Evolutionary conservation across 2,797 vertebrate genomes (phyloP).

Genomic region (Gambusia yucatana): DNA sequence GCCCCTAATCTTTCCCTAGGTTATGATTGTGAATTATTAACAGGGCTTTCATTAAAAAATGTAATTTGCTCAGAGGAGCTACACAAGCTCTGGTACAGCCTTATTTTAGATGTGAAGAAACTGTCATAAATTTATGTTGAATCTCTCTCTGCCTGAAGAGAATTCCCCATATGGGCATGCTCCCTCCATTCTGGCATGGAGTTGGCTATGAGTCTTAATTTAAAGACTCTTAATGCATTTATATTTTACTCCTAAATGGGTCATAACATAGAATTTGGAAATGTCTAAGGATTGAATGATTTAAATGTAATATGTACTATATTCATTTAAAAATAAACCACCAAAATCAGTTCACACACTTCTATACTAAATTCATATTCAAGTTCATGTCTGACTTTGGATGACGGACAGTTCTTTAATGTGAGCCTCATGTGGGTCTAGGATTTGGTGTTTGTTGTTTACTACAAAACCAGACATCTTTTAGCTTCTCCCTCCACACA

Average conservation of each 20-base stretch:
- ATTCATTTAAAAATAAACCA: conserved; percentile 4
- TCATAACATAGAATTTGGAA: conserved; percentile 3
- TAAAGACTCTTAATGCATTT: conserved; percentile 24
- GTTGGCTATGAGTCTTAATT: conserved; percentile 50
- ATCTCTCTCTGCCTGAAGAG: conserved; percentile 53
- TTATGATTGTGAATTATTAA: conserved; percentile 70
- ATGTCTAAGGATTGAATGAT: conserved; percentile 14
- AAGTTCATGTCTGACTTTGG: conserved; percentile 28
- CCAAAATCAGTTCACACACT: background rate
- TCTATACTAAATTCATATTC: conserved; percentile 5
- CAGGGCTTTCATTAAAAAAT: conserved; percentile 57
- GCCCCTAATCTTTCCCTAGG: conserved; percentile 49
- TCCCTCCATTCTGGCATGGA: conserved; percentile 53
- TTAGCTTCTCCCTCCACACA: conserved; percentile 63
- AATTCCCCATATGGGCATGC: conserved; percentile 62
- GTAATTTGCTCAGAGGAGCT: conserved; percentile 51
- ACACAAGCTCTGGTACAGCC: conserved; percentile 38
- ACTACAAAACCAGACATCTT: conserved; percentile 64
- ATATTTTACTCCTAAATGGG: conserved; percentile 13
- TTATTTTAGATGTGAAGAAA: conserved; percentile 45
- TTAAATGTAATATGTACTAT: conserved; percentile 1
- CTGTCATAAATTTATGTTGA: conserved; percentile 47
- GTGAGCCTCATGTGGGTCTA: conserved; percentile 24
- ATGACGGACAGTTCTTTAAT: conserved; percentile 54
- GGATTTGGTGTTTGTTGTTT: conserved; percentile 67